Base-by-base conservation (phyloP, 2,113 vertebrate species). In the Triplophysa tibetana region DNA sequence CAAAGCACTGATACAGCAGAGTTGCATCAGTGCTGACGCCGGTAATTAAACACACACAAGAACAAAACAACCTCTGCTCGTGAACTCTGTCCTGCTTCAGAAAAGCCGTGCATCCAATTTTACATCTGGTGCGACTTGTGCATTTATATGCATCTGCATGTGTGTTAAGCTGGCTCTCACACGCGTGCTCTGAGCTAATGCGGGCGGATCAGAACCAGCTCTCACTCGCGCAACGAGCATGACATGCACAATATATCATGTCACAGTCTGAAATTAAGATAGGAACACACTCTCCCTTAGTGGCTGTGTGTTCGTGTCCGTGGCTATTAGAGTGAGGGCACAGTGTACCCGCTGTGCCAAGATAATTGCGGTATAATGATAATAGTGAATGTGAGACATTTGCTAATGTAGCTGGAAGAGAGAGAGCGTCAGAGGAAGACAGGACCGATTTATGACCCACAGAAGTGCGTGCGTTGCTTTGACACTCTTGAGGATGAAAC, bases 31-130 rank as follows among this genome's bases (percentile, higher is more conserved):
- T 54, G 75, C 75, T 4, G 24, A 38, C 23, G 58, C 78, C 70
- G 84, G 84, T 85, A 26, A 82, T 48, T 33, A 73, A n/a, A 77
- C 72, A 76, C 70, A 76, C 70, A 58, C 76, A 43, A 62, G 33
- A 33, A 62, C 33, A 66, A 50, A 13, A 81, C 52, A 67, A 10
- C 16, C 62, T 66, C 23, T 48, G 23, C 54, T 58, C 19, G 21
- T 56, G 38, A 48, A 54, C 23, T 54, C 9, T 50, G 67, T 54
- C 45, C 23, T 54, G 24, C 68, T 54, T 70, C 24, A 70, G 48
- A 70, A 70, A 56, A n/a, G 17, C 12, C 38, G 21, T 54, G 14
- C 16, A 17, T 69, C 50, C 38, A 10, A 13, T 75, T 41, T 68
- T 70, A 26, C 60, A 63, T 73, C 29, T 83, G 54, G 56, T 21